phyloP scores from a whole-genome alignment of 53 echinoderm and acorn worm genomes.

The Holothuria leucospilota region DNA sequence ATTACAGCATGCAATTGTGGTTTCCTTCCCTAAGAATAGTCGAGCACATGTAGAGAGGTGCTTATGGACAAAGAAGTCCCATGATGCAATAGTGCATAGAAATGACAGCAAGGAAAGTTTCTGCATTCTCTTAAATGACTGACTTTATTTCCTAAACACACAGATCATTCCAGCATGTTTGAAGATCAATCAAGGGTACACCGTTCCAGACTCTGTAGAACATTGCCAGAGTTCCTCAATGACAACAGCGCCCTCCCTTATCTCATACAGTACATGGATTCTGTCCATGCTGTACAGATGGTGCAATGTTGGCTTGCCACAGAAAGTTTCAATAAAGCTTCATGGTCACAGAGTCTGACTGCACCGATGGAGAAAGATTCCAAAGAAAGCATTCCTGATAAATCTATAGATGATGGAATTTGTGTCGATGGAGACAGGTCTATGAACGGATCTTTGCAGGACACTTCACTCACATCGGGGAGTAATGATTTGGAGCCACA shows the following conservation, averaged over 20 bases:
- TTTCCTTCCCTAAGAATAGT: too few species aligned
- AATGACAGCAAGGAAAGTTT: too few species aligned
- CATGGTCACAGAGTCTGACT: conserved; percentile 71
- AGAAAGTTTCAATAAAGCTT: conserved; percentile 88
- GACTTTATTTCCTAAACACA: not conserved
- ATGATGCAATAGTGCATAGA: too few species aligned
- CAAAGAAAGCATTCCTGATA: conserved; percentile 22
- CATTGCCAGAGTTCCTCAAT: conserved; percentile 85
- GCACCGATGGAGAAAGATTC: conserved; percentile 6
- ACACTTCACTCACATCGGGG: not conserved
- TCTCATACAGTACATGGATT: conserved; percentile 96
- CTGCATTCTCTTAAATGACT: not conserved
- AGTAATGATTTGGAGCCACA: not conserved
- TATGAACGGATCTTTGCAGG: too few species aligned
- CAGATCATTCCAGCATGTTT: conserved; percentile 17
- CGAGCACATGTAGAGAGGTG: too few species aligned
- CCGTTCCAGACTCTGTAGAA: conserved; percentile 83
- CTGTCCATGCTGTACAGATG: conserved; percentile 69
- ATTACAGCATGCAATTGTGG: too few species aligned
- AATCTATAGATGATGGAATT: not conserved
- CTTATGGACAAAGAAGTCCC: too few species aligned
- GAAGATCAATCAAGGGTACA: conserved; percentile 53
- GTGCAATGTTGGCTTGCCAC: conserved; percentile 96
- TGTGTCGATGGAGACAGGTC: not conserved
- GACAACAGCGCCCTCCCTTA: conserved; percentile 97